Evolutionary conservation across 2,797 vertebrate genomes (phyloP), one percentile per base, ranked within the genome.

Genomic region (Poeciliopsis gracilis): DNA sequence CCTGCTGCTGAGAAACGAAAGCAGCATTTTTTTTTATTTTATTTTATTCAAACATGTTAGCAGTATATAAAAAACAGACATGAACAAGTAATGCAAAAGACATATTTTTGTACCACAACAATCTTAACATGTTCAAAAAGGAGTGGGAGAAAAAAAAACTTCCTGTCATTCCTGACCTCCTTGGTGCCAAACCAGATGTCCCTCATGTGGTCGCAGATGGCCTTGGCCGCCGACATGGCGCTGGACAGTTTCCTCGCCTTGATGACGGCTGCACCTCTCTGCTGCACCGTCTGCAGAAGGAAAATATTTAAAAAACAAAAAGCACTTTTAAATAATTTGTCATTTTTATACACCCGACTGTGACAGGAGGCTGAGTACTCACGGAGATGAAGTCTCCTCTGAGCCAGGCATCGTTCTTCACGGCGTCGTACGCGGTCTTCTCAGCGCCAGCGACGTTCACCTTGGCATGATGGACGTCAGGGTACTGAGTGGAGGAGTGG

Each of bases 401-500:
- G 86, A 99, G 96, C 98, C 98, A 99, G 91, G 86, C 92, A 61
- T 98, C 97, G 73, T 99, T 93, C 92, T 98, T 97, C 75, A 99
- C 91, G 46, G 97, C 97, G 38, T 98, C 97, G 87, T 95, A 97
- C 88, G 96, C 97, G 1, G 90, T 84, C 76, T 92, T 77, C 88
- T 99, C 97, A 36, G 95, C 93, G 77, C 97, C 97, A 2, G 94
- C 81, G 47, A 95, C 2, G 7, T 94, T 95, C 73, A 98, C 97
- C 75, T 95, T 95, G 0, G 97, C 96, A 49, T 99, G 98, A 87
- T 96, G 96, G 78, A 97, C 97, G 88, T 99, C 98, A 4, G 98
- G 98, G 94, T 99, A 99, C 77, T 99, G 98, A 87, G 98, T 98
- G 76, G 97, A 98, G 33, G 98, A 99, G 94, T 99, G 98, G 93